These are phyloP conservation scores for Platycheirus rosarum DNA, from an alignment of 2,888 invertebrate genomes.

Conservation along the genomic window DNA sequence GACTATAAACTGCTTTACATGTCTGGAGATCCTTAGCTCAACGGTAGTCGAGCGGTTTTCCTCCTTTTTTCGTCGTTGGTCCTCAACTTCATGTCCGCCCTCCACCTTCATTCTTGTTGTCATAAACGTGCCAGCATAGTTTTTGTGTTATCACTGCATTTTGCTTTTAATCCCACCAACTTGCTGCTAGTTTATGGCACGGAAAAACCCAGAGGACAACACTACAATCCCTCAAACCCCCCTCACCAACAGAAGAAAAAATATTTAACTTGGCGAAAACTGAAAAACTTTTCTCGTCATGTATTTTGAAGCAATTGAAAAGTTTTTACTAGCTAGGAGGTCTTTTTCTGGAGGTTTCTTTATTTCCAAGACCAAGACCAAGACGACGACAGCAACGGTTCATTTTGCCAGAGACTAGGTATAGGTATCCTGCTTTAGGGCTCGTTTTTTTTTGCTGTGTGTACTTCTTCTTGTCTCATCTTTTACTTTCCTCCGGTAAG, in stretches of 20 bases:
- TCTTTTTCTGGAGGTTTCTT: conserved; percentile 23
- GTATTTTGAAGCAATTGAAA: conserved; percentile 74
- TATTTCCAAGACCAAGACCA: not conserved
- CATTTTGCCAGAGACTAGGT: conserved; percentile 50
- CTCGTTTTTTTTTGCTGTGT: not conserved
- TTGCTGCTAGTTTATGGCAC: conserved; percentile 65
- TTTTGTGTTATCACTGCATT: conserved; percentile 69
- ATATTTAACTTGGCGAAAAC: conserved; percentile 71
- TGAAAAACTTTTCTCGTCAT: conserved; percentile 74
- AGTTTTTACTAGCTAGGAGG: conserved; percentile 54
- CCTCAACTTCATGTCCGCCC: conserved; percentile 27
- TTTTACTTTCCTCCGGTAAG: conserved; percentile 11
- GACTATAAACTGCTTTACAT: conserved; percentile 73
- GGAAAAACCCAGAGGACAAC: conserved; percentile 30
- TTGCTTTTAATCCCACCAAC: conserved; percentile 70
- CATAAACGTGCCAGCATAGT: conserved; percentile 32
- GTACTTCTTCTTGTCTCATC: conserved; percentile 25
- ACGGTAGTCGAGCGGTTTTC: conserved; percentile 37
- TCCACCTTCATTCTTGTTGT: conserved; percentile 13
- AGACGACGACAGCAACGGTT: conserved; percentile 52
- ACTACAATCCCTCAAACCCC: not conserved
- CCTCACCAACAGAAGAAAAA: conserved; percentile 29
- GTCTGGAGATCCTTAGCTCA: conserved; percentile 56
- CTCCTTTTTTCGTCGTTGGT: conserved; percentile 31
- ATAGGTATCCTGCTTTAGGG: conserved; percentile 52